These are phyloP conservation scores for Drosophila virilis DNA, from an alignment of 1,140 invertebrate species.

Conservation along the genomic window DNA sequence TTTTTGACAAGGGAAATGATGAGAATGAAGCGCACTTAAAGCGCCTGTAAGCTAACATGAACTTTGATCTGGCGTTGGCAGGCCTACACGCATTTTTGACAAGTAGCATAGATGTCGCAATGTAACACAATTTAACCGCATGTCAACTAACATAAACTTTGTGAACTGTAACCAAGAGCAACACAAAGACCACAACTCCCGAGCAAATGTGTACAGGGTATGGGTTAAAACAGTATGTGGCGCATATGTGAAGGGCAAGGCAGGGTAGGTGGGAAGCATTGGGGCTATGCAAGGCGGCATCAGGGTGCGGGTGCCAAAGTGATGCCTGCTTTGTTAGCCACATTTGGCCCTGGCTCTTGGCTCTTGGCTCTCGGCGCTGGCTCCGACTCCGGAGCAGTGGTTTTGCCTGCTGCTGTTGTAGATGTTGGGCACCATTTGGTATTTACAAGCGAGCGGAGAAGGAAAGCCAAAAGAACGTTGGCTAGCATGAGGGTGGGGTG, in stretches of 20 bases:
- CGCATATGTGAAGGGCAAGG: slow-evolving; percentile 11
- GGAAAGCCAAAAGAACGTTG: background rate
- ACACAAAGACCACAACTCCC: slow-evolving; percentile 5
- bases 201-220: slow-evolving; percentile 3
- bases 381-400: background rate
- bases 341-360: slow-evolving; percentile 11
- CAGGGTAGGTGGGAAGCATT: background rate
- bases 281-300: background rate
- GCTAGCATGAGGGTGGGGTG: background rate
- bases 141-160: background rate
- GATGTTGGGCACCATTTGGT: slow-evolving; percentile 40
- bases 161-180: slow-evolving; percentile 3
- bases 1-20: too few species aligned
- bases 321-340: slow-evolving; percentile 26
- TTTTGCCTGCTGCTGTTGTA: slow-evolving; percentile 8
- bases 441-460: slow-evolving; percentile 12
- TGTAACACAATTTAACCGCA: background rate
- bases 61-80: background rate
- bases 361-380: background rate
- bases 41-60: too few species aligned
- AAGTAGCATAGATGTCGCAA: background rate
- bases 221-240: slow-evolving; percentile 4
- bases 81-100: background rate
- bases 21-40: too few species aligned
- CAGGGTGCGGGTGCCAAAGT: slow-evolving; percentile 9